Evolutionary conservation across 2,888 invertebrate genomes (phyloP), one percentile per base, ranked within the genome.

Genomic region (Sphaerophoria rueppellii): DNA sequence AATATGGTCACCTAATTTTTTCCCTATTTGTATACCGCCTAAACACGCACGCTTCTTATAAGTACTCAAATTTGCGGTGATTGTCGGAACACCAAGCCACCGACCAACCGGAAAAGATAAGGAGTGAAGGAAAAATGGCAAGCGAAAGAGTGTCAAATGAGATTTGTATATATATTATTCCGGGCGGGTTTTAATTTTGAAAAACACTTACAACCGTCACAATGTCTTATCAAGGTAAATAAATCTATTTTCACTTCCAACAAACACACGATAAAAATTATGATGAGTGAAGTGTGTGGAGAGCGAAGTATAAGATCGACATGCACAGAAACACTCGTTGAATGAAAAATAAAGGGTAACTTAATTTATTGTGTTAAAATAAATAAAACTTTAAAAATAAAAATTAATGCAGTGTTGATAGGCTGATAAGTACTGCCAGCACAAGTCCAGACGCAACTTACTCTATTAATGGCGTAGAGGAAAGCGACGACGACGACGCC

Each of bases 321-420:
- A 40, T 43, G 24, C 14, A 12, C n/a, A 57, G 16, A 40, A 14
- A 58, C 24, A 24, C 24, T 24, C 24, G 1, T 24, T 24, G 35
- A 40, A 12, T 54, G 35, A 54, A 50, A 34, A 58, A 58, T 4
- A n/a, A 32, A 54, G 12, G 54, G 40, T n/a, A 24, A 32, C 37
- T 71, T 60, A 63, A 72, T 72, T 50, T 40, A 43, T 9, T 48
- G 50, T 24, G 40, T 48, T 46, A 67, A 70, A 61, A 58, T 50
- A 12, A 46, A 80, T 5, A 52, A 35, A 37, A 63, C 46, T 32
- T 14, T 50, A 54, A 72, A 65, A 54, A 54, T 16, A 35, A 52
- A 55, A 48, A 32, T 85, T 72, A 85, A 85, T 81, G 58, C 77
- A 16, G 85, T 77, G 85, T 85, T 85, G 85, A 85, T 85, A 76